Evolutionary conservation across 2,888 invertebrate species (phyloP), one percentile per base, ranked within the genome.

Genomic region (Drymonia ruficornis): DNA sequence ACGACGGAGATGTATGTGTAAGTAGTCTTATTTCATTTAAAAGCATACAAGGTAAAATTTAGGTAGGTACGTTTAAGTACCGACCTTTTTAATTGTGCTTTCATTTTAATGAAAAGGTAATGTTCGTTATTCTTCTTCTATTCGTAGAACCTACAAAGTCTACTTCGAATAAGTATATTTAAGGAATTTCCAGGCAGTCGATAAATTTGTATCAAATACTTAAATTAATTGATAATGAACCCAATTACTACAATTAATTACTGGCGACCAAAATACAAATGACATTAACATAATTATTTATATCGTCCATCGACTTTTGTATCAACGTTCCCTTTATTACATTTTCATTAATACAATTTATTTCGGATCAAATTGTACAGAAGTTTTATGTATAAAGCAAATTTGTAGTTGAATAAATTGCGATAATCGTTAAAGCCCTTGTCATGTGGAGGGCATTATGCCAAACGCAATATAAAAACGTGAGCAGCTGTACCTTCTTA

Each of bases 401-500:
- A 18, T 8, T 19, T 43, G 43, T 43, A 23, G 43, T 43, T 43
- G 19, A 43, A 13, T 43, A 43, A 19, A 43, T 19, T 43, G 43
- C 23, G 19, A 18, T 43, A 43, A 43, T 43, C 19, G 19, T 9
- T 43, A 19, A 12, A 43, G 43, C 23, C 19, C 23, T 43, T 43
- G 43, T 43, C 43, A 19, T 19, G 43, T 19, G 19, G 43, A 19
- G 43, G 43, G 43, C 43, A 43, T 43, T 23, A 16, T 43, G 43
- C 43, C 43, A 43, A 19, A 43, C 19, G 16, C 23, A 43, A 9
- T 18, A 18, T 18, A 15, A 38, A n/a, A 9, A 40, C 9, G 16
- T 16, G 9, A 6, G 40, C 9, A 40, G 16, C n/a, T 36, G 0
- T 34, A 11, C n/a, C 9, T 3, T 4, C 12, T 2, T 31, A 31